Base-by-base conservation (phyloP, 1,140 invertebrate species). In the Teleogryllus occipitalis region DNA sequence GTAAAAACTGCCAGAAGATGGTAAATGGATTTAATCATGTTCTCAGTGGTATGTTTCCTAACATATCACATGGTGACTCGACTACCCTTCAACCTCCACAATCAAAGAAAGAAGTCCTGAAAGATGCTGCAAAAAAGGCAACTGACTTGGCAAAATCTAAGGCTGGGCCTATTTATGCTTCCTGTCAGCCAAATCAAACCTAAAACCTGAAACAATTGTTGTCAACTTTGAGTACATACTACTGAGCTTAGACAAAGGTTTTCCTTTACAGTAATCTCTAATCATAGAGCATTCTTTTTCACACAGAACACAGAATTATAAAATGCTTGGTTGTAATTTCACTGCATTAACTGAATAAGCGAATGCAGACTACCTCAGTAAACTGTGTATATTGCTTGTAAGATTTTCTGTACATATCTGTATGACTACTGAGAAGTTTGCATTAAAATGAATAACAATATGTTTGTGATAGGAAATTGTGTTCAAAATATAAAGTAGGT, bases 1-100 rank as follows among this genome's bases (percentile, higher is more conserved):
- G 93, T 82, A 94, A 95, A 83, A 97, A 97, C 84, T 93, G 93
- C 81, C 84, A 85, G 4, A 93, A 96, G 87, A 94, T 96, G 86
- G 90, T 90, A 27, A 88, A 88, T 79, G 96, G 96, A 7, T 97
- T 97, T 84, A 95, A 97, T 85, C 89, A 92, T 83, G 93, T 96
- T 2, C 87, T 97, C 5, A 85, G 89, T 74, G 88, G 88, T 76
- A 91, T 94, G 91, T 95, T 92, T 85, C 92, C 92, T 15, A 82
- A 80, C 79, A 86, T 39, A 72, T 72, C 47, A 76, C 73, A 49
- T 49, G 77, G 80, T 79, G 80, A 73, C 8, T 79, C 79, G 46
- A 82, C 86, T 18, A 85, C 86, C 47, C 84, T 85, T 81, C 85
- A 83, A 82, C 80, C 84, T 84, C 82, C 75, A 86, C 39, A 84